Conservation (phyloP, 2,113 vertebrate species). For the Nymphicus hollandicus region DNA sequence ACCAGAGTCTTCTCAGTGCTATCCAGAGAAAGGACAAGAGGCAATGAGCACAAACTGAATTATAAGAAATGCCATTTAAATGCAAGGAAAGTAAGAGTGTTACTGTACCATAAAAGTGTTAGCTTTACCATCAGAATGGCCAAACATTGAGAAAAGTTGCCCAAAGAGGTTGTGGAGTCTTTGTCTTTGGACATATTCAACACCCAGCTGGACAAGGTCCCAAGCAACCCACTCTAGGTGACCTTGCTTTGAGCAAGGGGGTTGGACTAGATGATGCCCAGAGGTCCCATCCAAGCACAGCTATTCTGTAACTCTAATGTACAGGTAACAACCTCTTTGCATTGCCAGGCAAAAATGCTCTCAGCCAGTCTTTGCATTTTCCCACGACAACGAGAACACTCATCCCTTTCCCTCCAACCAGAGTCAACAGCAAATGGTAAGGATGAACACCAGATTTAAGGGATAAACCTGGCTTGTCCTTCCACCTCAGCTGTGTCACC, state of each 20-base stretch:
- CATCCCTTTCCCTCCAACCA: neutral
- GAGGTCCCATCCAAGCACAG: neutral
- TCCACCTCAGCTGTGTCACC: neutral
- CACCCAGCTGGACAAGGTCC: neutral
- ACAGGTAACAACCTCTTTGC: neutral
- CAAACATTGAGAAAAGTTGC: neutral
- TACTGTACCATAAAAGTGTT: neutral
- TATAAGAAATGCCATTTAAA: neutral
- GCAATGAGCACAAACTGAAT: neutral
- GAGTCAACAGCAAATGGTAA: neutral
- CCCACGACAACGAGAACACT: neutral
- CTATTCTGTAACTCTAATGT: neutral
- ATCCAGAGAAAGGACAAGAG: neutral
- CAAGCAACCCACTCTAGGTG: neutral
- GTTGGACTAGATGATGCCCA: neutral
- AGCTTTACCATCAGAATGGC: rapidly evolving
- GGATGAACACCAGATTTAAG: neutral
- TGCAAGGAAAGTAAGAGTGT: neutral
- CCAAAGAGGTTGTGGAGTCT: neutral
- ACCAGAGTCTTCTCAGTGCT: neutral
- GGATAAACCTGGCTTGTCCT: neutral
- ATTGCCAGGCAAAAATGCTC: neutral
- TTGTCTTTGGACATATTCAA: neutral
- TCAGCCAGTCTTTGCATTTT: neutral
- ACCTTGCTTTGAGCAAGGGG: neutral